Evolutionary conservation across 2,888 invertebrate species (phyloP), one percentile per base, ranked within the genome.

Genomic region (Amiota communis): DNA sequence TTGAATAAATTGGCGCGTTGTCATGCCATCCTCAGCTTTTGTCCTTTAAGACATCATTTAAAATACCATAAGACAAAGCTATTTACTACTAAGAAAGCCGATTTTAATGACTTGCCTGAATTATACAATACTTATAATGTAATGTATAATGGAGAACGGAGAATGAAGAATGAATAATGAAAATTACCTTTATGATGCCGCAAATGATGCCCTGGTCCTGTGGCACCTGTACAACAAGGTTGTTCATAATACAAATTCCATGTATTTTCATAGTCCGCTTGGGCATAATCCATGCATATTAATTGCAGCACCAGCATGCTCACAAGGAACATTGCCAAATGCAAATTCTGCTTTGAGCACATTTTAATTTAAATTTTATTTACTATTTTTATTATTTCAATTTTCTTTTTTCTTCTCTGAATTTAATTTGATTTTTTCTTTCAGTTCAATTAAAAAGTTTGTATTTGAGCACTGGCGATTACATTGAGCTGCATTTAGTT

Each of bases 161-260:
- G 23, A 23, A 23, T 23, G 23, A 23, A 23, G 1, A 10, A 53
- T 59, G 17, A 59, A 59, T 59, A 20, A 12, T 12, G 11, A 15
- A 64, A 82, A 91, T 92, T 90, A 94, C 94, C 94, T 93, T 93
- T 92, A 88, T 94, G 93, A 89, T 94, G 94, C 85, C 94, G 91
- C 86, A 93, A 91, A 81, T 94, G 93, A 88, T 93, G 93, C 80
- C 90, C 92, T 86, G 91, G 92, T 86, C 91, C 91, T 81, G 89
- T 90, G 82, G 80, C 82, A 77, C 92, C 92, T 78, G 90, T 91
- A 90, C 94, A 94, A 89, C 94, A 94, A 17, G 94, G 94, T 87
- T 94, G 94, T 87, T 94, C 94, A 87, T 93, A 94, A 89, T 94
- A 94, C 89, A 93, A 92, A 88, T 93, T 93, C 90, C 93, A 93